Evolutionary conservation across 2,113 vertebrate species (phyloP).

Genomic region (Seriola rivoliana): DNA sequence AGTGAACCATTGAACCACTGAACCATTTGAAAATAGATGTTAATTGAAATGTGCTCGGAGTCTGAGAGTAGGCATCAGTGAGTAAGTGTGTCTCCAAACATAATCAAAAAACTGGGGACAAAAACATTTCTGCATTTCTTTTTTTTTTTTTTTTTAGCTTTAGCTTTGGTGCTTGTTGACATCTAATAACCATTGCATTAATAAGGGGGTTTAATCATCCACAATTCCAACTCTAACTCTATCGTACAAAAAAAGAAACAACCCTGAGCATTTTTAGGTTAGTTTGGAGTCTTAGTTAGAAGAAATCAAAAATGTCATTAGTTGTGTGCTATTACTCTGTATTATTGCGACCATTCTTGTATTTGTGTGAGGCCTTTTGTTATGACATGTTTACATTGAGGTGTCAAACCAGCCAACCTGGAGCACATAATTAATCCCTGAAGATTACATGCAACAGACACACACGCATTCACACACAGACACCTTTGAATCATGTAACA

Average conservation of each 20-base stretch:
- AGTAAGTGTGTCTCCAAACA: background rate
- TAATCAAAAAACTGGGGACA: no score
- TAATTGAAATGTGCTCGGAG: slow-evolving; percentile 4
- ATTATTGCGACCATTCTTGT: background rate
- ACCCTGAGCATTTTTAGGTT: background rate
- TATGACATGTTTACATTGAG: slow-evolving; percentile 15
- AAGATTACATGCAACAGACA: slow-evolving; percentile 14
- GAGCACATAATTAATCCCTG: slow-evolving; percentile 30
- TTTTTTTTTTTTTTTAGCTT: no score
- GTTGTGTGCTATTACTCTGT: background rate
- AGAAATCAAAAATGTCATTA: background rate
- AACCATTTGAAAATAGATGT: background rate
- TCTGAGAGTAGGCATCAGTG: background rate
- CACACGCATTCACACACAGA: background rate
- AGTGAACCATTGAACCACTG: background rate
- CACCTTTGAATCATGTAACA: background rate
- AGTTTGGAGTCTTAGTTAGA: background rate
- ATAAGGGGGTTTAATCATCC: no score
- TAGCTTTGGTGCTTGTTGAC: no score
- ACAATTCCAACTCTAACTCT: no score
- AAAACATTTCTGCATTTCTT: no score
- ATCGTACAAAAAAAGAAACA: background rate
- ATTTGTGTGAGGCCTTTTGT: background rate
- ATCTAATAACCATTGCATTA: no score
- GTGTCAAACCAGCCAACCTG: slow-evolving; percentile 32